phyloP scores from a whole-genome alignment of 2,113 vertebrate genomes.

The Melanocharis versteri region DNA sequence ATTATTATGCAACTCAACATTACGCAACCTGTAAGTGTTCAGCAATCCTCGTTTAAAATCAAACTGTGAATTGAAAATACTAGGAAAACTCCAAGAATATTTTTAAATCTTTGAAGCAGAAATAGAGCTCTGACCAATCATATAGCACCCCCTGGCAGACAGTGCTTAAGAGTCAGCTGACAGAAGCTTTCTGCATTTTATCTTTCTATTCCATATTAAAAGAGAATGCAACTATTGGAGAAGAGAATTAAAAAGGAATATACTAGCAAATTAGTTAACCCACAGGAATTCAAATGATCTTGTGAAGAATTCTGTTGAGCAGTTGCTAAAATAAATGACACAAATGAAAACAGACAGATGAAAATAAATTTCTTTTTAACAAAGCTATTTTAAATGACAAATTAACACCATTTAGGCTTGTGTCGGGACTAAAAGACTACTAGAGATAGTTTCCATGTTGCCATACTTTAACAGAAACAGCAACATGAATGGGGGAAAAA shows the following conservation, averaged over 20 bases:
- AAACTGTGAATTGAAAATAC: neutral
- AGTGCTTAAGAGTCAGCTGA: neutral
- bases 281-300: constrained; percentile 28
- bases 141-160: constrained; percentile 65
- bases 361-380: constrained; percentile 14
- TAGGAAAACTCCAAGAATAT: neutral
- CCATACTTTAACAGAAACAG: neutral
- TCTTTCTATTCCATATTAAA: neutral
- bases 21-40: neutral
- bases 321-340: constrained; percentile 6
- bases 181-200: neutral
- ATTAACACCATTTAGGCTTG: neutral
- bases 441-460: neutral
- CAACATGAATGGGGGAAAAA: neutral
- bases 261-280: constrained; percentile 9
- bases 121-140: neutral
- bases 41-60: neutral
- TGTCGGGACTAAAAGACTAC: neutral
- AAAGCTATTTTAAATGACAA: constrained; percentile 5
- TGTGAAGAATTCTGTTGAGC: neutral
- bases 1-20: neutral
- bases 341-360: neutral
- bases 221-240: neutral
- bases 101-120: neutral
- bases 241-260: neutral